Evolutionary conservation across 2,888 invertebrate genomes (phyloP).

Genomic region (Mylabris sibirica): DNA sequence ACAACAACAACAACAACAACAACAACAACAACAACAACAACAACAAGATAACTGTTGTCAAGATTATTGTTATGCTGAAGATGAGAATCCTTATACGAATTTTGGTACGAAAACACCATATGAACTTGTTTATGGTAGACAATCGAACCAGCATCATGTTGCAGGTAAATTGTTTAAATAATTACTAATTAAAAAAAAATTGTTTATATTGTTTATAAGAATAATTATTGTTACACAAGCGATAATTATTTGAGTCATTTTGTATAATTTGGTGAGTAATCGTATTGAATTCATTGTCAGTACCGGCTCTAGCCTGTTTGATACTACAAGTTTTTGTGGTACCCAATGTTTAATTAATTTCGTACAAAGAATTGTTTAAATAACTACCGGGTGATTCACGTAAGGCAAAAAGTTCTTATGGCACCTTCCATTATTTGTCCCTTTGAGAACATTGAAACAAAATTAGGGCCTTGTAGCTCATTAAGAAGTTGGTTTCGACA

Average conservation of each 20-base stretch:
- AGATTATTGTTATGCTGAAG: slow-evolving; percentile 68
- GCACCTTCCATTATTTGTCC: too few species aligned
- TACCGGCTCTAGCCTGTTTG: too few species aligned
- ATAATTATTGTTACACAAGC: neutral
- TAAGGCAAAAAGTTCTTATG: too few species aligned
- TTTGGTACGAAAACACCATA: slow-evolving; percentile 82
- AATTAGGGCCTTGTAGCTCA: too few species aligned
- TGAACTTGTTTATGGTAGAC: slow-evolving; percentile 70
- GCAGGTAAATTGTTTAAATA: slow-evolving; percentile 2
- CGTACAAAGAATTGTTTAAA: too few species aligned
- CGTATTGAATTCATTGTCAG: neutral
- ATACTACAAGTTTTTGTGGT: too few species aligned
- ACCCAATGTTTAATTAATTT: too few species aligned
- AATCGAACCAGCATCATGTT: slow-evolving; percentile 54
- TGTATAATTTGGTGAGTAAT: neutral
- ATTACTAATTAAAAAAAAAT: neutral
- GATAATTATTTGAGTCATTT: neutral
- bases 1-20: slow-evolving; percentile 24
- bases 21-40: slow-evolving; percentile 26
- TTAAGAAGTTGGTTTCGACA: too few species aligned
- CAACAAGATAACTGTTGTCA: slow-evolving; percentile 60
- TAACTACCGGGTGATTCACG: too few species aligned
- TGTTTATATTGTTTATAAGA: neutral
- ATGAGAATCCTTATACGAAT: slow-evolving; percentile 71
- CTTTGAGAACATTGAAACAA: too few species aligned